These are phyloP conservation scores for Nasonia giraulti DNA, from an alignment of 1,140 invertebrate species.

Conservation along the genomic window DNA sequence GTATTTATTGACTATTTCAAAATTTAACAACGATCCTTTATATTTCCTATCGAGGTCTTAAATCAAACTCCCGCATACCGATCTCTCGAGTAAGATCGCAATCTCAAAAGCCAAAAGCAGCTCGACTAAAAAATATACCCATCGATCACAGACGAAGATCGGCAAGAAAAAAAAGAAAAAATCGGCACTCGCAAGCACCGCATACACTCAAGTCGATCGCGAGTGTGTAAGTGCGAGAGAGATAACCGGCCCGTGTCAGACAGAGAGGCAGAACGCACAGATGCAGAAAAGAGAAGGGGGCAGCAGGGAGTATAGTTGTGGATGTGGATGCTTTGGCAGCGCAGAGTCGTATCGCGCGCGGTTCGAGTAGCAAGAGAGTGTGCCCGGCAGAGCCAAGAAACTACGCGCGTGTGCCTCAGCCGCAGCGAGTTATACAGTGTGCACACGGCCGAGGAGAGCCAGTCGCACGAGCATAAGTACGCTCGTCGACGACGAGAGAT, in stretches of 20 bases:
- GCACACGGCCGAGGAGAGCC: slow-evolving; percentile 20
- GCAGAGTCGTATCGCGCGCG: slow-evolving; percentile 37
- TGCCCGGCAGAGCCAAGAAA: slow-evolving; percentile 38
- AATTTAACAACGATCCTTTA: no score
- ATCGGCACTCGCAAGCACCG: background rate
- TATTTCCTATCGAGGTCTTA: background rate
- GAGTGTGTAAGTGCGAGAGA: background rate
- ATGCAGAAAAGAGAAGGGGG: slow-evolving; percentile 39
- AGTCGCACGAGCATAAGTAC: slow-evolving; percentile 9
- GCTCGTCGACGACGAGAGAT: background rate
- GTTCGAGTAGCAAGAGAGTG: slow-evolving; percentile 35
- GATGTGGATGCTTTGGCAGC: slow-evolving; percentile 36
- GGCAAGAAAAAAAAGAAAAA: slow-evolving; percentile 6
- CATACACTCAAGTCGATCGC: background rate
- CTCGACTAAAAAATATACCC: background rate
- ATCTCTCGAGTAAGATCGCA: background rate
- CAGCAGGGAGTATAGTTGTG: slow-evolving; percentile 13
- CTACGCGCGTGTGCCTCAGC: background rate
- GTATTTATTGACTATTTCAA: no score
- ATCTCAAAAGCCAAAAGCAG: background rate
- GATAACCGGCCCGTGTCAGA: background rate
- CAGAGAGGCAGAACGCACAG: background rate
- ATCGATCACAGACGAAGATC: background rate
- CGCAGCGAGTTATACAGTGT: background rate
- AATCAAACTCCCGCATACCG: background rate